Base-by-base conservation (phyloP, 2,797 vertebrate species). In the Synanceia verrucosa region DNA sequence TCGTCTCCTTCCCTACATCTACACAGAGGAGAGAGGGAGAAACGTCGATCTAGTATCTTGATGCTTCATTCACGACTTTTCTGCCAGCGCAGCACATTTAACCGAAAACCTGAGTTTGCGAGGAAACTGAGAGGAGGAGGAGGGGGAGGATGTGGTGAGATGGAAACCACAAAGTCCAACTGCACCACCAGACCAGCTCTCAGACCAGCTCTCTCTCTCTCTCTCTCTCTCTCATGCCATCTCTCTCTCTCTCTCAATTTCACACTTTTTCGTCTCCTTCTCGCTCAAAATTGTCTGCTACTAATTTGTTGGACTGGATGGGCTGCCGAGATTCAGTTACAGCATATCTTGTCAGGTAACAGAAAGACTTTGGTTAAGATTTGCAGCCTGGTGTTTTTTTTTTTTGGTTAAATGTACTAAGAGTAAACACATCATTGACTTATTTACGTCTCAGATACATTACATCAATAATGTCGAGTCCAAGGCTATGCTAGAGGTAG, bases 11-110 rank as follows among this genome's bases (percentile, higher is more conserved):
- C 0, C 3, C 12, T 10, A 2, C 16, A 44, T 53, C 62, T 24
- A 41, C 39, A 41, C 16, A 41, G 37, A 41, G 39, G 16, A 13
- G 16, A 6, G 33, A 16, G 6, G 1, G 7, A 14, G 39, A 44
- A 10, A 24, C 43, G 75, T 63, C 14, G 19, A 61, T 61, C 18
- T 64, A 59, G 62, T 81, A 51, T 72, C 59, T 70, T 2, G 1
- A 14, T 0, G 21, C n/a, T 29, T 56, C 9, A 1, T 48, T 43
- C 53, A 59, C 5, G 5, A 44, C 41, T 61, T 65, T 81, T 68
- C 62, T 78, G 73, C 65, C 55, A n/a, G 55, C 4, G 18, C 69
- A 82, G 71, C 73, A 73, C 21, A 24, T 37, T 23, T 41, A 31
- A n/a, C 23, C 36, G 47, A 52, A 59, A 66, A 60, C 63, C 62